Base-by-base conservation (phyloP, 2,113 vertebrate species). In the Amia ocellicauda region DNA sequence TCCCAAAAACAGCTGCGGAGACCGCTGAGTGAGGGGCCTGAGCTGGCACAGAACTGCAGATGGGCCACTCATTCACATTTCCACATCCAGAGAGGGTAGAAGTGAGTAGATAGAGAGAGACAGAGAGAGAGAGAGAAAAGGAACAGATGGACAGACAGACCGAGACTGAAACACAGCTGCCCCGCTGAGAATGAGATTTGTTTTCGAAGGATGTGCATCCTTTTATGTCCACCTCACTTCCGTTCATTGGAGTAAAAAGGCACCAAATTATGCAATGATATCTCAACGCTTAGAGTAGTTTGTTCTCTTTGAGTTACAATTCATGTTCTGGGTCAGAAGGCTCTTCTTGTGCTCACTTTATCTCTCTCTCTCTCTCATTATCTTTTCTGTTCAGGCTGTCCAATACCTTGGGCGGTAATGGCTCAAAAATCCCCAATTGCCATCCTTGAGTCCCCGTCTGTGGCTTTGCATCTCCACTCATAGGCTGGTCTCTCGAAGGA, bases 401-500 rank as follows among this genome's bases (percentile, higher is more conserved):
- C 47, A 22, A 29, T 24, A 53, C 31, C 24, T 26, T 23, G n/a
- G 23, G 27, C 43, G 11, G 31, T 36, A 36, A 36, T 10, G 11
- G 31, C 31, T 36, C 11, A 36, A 36, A 36, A 36, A 36, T 7
- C 5, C 1, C 1, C 1, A 36, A 47, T 17, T 13, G 43, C 14
- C 3, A 4, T 47, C 43, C 14, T n/a, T 47, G 43, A n/a, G 13
- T 4, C 14, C 4, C 16, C 1, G 26, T 19, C 41, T 16, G 26
- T 36, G 17, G 26, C 31, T 0, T 10, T 57, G 14, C 58, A 49
- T 47, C 53, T 26, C 71, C 85, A n/a, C n/a, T 94, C 92, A 99
- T 89, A 98, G 88, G 85, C 97, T 98, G 1, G 96, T 99, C 85
- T 98, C 96, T 81, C 95, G 92, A 65, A 99, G 92, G 84, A 98